These are phyloP conservation scores for Athalia cordata DNA, from an alignment of 2,888 invertebrate genomes.

Conservation along the genomic window DNA sequence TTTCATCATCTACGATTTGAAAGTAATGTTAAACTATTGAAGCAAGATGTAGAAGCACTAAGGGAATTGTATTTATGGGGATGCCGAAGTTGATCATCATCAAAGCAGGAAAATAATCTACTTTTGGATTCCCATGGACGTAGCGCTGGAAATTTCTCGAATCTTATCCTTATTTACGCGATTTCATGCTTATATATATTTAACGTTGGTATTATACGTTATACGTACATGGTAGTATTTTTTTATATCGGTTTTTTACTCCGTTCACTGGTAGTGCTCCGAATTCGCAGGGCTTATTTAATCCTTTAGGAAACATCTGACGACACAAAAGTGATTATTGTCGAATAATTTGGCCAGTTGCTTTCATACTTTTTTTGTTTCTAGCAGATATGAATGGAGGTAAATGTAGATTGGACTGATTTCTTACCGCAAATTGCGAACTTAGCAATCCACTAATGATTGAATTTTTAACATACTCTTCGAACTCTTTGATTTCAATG, in stretches of 20 bases:
- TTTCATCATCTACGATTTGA: constrained; percentile 71
- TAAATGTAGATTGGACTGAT: not conserved
- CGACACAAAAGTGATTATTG: constrained; percentile 50
- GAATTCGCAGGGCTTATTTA: constrained; percentile 69
- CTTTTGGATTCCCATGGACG: no score
- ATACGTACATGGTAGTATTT: constrained; percentile 74
- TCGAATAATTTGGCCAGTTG: not conserved
- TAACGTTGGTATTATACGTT: not conserved
- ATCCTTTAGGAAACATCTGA: constrained; percentile 69
- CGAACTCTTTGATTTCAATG: constrained; percentile 64
- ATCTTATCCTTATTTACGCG: not conserved
- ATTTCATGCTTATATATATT: not conserved
- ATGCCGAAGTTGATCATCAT: not conserved
- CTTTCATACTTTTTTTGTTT: not conserved
- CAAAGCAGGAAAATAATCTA: not conserved
- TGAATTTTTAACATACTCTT: constrained; percentile 69
- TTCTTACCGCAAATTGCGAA: constrained; percentile 66
- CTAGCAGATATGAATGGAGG: not conserved
- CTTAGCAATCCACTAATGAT: constrained; percentile 65
- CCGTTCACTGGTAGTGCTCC: constrained; percentile 71
- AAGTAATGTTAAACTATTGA: not conserved
- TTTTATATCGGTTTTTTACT: constrained; percentile 73
- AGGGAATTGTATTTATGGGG: not conserved
- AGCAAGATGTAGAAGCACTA: not conserved
- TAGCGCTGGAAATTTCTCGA: not conserved